Percentiles rank a stretch among this genome's conserved stretches.
phyloP scores from a whole-genome alignment of 2,797 vertebrate species.

The Chaunax sp. region DNA sequence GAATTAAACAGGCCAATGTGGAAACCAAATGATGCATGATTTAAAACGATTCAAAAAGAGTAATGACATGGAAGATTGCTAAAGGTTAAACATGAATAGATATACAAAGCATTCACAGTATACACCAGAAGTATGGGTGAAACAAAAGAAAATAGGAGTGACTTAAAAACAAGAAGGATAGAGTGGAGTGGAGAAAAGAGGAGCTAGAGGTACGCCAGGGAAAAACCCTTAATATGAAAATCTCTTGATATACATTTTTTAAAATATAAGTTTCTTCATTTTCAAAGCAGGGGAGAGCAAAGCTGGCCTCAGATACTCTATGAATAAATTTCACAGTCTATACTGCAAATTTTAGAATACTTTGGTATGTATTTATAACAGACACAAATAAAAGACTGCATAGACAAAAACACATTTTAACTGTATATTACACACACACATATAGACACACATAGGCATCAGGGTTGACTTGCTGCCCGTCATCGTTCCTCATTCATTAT shows the following conservation, averaged over 20 bases:
- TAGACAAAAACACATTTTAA: constrained; percentile 10
- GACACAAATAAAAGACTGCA: constrained; percentile 22
- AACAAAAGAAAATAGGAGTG: no score
- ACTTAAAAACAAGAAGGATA: no score
- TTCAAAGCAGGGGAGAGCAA: background rate
- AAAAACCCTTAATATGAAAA: no score
- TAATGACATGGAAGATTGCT: background rate
- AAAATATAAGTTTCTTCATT: background rate
- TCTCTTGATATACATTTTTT: no score
- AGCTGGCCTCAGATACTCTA: background rate
- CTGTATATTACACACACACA: constrained; percentile 3
- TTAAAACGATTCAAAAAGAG: background rate
- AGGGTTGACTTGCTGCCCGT: constrained; percentile 47
- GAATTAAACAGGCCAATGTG: no score
- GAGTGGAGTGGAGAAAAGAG: no score
- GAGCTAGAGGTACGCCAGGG: no score
- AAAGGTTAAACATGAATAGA: background rate
- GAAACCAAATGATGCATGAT: no score
- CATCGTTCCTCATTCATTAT: constrained; percentile 79
- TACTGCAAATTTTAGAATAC: constrained; percentile 27
- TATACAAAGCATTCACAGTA: no score
- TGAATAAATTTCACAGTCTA: constrained; percentile 13
- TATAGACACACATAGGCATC: constrained; percentile 1
- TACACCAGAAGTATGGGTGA: no score
- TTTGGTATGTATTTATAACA: constrained; percentile 13